Base-by-base conservation (phyloP, 2,797 vertebrate species). In the Molossus alvarezi region DNA sequence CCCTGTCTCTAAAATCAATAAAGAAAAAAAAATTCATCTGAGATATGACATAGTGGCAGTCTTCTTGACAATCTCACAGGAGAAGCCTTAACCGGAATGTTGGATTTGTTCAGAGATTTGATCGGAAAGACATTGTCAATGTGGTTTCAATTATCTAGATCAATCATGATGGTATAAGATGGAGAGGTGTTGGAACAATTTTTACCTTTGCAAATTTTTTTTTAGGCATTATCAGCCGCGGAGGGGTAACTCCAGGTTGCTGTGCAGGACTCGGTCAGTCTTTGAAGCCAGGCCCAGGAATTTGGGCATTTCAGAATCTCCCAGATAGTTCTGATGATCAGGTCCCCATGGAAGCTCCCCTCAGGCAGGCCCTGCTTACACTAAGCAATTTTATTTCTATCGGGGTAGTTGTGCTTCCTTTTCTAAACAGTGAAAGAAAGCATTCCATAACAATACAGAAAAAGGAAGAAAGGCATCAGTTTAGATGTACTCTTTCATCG, bases 401-500 rank as follows among this genome's bases (percentile, higher is more conserved):
- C 58, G 27, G 33, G 5, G 57, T 69, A 45, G 69, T 29, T 57
- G 33, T 17, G 5, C 33, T 21, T 83, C 55, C 23, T 82, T 92
- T 79, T 85, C 17, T 60, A 48, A 72, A 65, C 33, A 51, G 29
- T 67, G 23, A 72, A 72, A 69, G 48, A 77, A 82, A 45, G 60
- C 55, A 71, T 89, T 79, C 55, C 25, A 0, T 58, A 37, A 12
- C 13, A 27, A 4, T 58, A 12, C 4, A 29, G 58, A 33, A 45
- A 72, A 23, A 55, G 51, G 29, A 73, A 84, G 53, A 67, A 72
- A 83, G 25, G 1, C 17, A 79, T 57, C 23, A 1, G 41, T 92
- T 87, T 84, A 55, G 87, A 83, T 91, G 67, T 72, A 83, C n/a
- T 21, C 53, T 94, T 83, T 79, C 20, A 9, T 23, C 80, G 57